Base-by-base conservation (phyloP, 2,888 invertebrate species). In the Eremobia ochroleuca region DNA sequence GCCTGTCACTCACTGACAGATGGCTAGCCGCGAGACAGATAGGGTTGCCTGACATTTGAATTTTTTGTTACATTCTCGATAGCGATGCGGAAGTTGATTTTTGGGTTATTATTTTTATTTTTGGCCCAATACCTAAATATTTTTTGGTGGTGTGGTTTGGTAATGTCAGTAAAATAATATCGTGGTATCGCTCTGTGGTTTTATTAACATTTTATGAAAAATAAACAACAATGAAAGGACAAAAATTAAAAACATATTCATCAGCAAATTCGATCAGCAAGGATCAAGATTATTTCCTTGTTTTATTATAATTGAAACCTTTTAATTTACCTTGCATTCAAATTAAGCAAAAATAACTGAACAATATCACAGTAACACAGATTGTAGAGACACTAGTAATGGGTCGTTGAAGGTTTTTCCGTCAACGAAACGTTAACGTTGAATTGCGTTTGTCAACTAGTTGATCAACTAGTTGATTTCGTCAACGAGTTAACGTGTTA, bases 1-100 rank as follows among this genome's bases (percentile, higher is more conserved):
- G 89, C 78, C 90, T 87, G 90, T 88, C 90, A 88, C 84, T 92
- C 88, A 90, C 88, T 92, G 94, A 93, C 94, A 94, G 94, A 93
- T 94, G 94, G 93, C 91, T 69, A 61, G 88, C 86, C 81, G 76
- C 85, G 62, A 68, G 73, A 69, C 65, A 25, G 21, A 64, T 88
- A 94, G 94, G 94, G 94, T 81, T 93, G 90, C n/a, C 85, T 74
- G 84, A 68, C 80, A 81, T 75, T 81, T 65, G 21, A 74, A 77
- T 86, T 88, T 87, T 87, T 88, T 87, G 77, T 88, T 67, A 46
- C 62, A 73, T 70, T 77, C 64, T 74, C 34, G 43, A 62, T 62
- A 40, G 55, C 40, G 61, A 81, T 82, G 77, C 90, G 90, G 88
- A 90, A 88, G 79, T 85, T 40, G 43, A 76, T 49, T 66, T 78